Evolutionary conservation across 2,797 vertebrate species (phyloP).

Genomic region (Cuculus canorus): DNA sequence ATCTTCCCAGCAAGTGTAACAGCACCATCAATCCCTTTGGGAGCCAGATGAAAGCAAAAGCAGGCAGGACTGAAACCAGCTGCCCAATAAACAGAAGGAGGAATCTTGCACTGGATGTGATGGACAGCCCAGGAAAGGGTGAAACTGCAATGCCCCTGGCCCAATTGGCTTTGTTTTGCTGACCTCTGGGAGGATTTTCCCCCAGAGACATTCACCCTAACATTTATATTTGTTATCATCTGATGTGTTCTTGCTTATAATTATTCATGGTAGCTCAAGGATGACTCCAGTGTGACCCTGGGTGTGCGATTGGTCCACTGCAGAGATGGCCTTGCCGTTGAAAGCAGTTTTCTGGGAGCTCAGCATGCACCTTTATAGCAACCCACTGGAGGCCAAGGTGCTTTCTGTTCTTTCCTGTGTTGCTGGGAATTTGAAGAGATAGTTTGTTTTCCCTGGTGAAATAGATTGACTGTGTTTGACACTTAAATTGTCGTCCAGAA

Average conservation of each 20-base stretch:
- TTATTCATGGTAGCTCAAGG: not conserved
- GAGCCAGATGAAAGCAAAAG: not conserved
- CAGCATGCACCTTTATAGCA: not conserved
- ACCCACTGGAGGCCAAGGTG: not conserved
- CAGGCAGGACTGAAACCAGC: not conserved
- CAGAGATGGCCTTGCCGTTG: not conserved
- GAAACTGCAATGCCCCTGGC: not conserved
- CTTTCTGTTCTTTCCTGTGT: not conserved
- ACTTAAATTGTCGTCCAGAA: constrained; percentile 19
- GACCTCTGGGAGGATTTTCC: not conserved
- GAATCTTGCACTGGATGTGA: not conserved
- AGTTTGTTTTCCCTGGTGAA: not conserved
- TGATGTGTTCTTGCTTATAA: not conserved
- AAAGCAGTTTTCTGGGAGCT: not conserved
- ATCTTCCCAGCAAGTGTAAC: not conserved
- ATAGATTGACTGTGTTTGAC: not conserved
- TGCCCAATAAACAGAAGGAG: not conserved
- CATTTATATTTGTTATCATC: not conserved
- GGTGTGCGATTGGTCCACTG: accelerated
- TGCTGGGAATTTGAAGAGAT: not conserved
- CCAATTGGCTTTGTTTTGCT: not conserved
- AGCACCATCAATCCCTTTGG: not conserved
- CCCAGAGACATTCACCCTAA: not conserved
- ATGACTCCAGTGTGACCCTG: not conserved
- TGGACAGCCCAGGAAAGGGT: not conserved